Evolutionary conservation across 1,140 invertebrate genomes (phyloP).

Genomic region (Drosophila hydei): DNA sequence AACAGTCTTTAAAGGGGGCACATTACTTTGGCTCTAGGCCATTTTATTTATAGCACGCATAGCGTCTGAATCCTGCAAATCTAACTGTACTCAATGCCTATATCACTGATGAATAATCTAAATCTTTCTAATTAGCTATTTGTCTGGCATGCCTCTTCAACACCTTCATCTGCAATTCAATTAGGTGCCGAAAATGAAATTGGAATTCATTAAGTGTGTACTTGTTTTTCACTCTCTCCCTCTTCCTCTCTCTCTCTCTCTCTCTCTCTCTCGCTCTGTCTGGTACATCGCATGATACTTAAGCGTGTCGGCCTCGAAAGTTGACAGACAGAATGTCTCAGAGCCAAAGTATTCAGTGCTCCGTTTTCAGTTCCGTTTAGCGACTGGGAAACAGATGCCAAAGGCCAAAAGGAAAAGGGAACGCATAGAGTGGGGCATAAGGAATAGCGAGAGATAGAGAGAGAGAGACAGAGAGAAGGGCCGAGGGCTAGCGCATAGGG

Average conservation of each 20-base stretch:
- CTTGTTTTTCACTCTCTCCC: not conserved
- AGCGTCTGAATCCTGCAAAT: too few species aligned
- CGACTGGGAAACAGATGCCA: not conserved
- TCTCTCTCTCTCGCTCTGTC: not conserved
- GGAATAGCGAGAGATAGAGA: not conserved
- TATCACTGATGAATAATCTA: too few species aligned
- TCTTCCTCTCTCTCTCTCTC: not conserved
- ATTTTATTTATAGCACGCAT: too few species aligned
- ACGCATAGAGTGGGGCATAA: too few species aligned
- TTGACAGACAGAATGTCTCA: slow-evolving; percentile 6
- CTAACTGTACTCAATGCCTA: too few species aligned
- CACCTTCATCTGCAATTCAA: slow-evolving; percentile 5
- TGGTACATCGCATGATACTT: too few species aligned
- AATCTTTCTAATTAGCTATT: too few species aligned
- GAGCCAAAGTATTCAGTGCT: not conserved
- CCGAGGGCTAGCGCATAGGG: not conserved
- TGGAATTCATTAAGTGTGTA: not conserved
- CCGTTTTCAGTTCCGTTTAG: slow-evolving; percentile 1
- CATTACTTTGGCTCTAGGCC: too few species aligned
- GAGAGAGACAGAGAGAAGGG: not conserved
- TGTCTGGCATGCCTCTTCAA: too few species aligned
- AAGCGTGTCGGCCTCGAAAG: not conserved
- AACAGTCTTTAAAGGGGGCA: too few species aligned
- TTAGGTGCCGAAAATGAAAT: not conserved
- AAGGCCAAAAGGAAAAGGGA: too few species aligned